Evolutionary conservation across 1,140 invertebrate species (phyloP), one percentile per base, ranked within the genome.

Genomic region (Pseudomyrmex cubaensis): DNA sequence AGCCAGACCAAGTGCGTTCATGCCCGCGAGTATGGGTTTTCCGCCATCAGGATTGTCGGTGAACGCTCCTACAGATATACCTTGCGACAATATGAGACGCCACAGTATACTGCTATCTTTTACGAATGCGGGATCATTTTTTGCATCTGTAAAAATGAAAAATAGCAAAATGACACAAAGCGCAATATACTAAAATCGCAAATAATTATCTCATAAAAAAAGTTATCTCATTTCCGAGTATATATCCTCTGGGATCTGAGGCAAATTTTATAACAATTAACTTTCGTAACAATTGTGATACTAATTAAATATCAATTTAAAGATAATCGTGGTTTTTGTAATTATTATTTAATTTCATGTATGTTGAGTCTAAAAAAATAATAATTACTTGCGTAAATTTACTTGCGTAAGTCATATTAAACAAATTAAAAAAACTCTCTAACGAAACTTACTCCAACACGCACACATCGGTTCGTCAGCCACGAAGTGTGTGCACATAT

Each of bases 401-500:
- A n/a, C n/a, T n/a, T n/a, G n/a, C n/a, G n/a, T n/a, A n/a, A 35
- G 4, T 35, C 5, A 35, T 35, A 35, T 35, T 35, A 35, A 35
- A 35, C 35, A 35, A 52, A 13, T 52, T 0, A 52, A 52, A 52
- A 52, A 52, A 35, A 35, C 35, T 35, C 5, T 35, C 35, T 52
- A 12, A 13, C 54, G 0, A 46, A 78, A 91, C 90, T 90, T 82
- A 94, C 92, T 88, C 0, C 64, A 12, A 50, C 82, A 82, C 1
- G n/a, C n/a, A n/a, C n/a, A n/a, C n/a, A 44, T 87, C 2, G 91
- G 89, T 74, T 94, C 93, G 9, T 93, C 92, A 2, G 48, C 67
- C 1, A 92, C 17, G 50, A 94, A 93, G 48, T 91, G 87, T 0
- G 56, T 86, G 48, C 87, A 90, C 91, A 94, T 93, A 5, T 90